Conservation (phyloP, 23 tunicate species). For the Styela clava region DNA sequence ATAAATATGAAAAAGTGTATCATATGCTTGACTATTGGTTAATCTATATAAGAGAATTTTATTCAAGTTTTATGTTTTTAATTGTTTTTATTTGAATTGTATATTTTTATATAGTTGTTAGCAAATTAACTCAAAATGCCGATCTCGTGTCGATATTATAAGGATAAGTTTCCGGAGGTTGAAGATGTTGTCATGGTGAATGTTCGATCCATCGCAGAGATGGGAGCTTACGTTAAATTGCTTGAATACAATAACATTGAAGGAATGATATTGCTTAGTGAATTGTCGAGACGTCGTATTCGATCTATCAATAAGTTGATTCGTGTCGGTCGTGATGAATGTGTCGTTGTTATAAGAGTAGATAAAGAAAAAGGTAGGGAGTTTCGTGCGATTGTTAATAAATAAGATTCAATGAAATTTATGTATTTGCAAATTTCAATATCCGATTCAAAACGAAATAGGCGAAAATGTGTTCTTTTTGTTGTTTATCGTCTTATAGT, state of each 20-base stretch:
- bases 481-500: too few species aligned
- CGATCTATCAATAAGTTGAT: constrained; percentile 96
- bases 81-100: too few species aligned
- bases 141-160: constrained; percentile 81
- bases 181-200: constrained; percentile 96
- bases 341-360: constrained; percentile 96
- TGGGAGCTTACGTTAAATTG: constrained; percentile 96
- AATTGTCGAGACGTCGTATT: constrained; percentile 94
- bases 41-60: too few species aligned
- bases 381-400: not conserved
- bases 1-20: too few species aligned
- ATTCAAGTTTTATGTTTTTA: too few species aligned
- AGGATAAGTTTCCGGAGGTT: constrained; percentile 91
- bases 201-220: constrained; percentile 91
- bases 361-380: constrained; percentile 91
- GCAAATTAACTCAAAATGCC: too few species aligned
- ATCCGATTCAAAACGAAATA: too few species aligned
- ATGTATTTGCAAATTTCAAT: too few species aligned
- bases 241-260: constrained; percentile 93
- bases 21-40: too few species aligned
- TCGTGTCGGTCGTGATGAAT: constrained; percentile 97
- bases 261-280: constrained; percentile 96
- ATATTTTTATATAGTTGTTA: too few species aligned
- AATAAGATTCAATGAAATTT: too few species aligned
- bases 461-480: too few species aligned